Evolutionary conservation across 2,888 invertebrate genomes (phyloP).

Genomic region (Muscina levida): DNA sequence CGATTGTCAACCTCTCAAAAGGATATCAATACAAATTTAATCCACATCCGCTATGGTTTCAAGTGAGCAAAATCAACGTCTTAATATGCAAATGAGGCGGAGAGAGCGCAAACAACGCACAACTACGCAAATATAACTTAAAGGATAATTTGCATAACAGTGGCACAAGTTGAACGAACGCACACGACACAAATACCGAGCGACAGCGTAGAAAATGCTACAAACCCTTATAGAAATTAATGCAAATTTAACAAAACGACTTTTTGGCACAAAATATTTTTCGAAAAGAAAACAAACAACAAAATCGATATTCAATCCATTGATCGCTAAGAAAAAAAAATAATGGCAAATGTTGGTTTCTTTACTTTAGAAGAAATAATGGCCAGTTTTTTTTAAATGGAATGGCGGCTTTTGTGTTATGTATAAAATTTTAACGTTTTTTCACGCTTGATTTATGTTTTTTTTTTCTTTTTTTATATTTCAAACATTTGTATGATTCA

Average conservation of each 20-base stretch:
- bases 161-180: slow-evolving; percentile 71
- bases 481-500: too few species aligned
- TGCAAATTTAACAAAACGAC: slow-evolving; percentile 56
- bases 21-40: slow-evolving; percentile 55
- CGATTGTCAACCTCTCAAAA: slow-evolving; percentile 4
- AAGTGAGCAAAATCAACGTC: slow-evolving; percentile 46
- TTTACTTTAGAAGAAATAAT: background rate
- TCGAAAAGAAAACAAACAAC: slow-evolving; percentile 30
- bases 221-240: slow-evolving; percentile 50
- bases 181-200: background rate
- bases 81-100: slow-evolving; percentile 58
- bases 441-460: too few species aligned
- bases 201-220: too few species aligned
- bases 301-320: slow-evolving; percentile 22
- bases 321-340: background rate
- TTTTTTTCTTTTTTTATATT: too few species aligned
- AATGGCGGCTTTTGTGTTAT: background rate
- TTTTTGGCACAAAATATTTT: slow-evolving; percentile 57
- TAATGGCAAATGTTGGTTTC: background rate
- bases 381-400: too few species aligned
- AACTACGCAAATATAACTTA: background rate
- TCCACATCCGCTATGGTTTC: slow-evolving; percentile 57
- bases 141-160: slow-evolving; percentile 68
- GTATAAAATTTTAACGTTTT: background rate
- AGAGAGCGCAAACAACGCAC: slow-evolving; percentile 63